These are phyloP conservation scores for Apamea monoglypha DNA, from an alignment of 2,888 invertebrate species.

Conservation along the genomic window DNA sequence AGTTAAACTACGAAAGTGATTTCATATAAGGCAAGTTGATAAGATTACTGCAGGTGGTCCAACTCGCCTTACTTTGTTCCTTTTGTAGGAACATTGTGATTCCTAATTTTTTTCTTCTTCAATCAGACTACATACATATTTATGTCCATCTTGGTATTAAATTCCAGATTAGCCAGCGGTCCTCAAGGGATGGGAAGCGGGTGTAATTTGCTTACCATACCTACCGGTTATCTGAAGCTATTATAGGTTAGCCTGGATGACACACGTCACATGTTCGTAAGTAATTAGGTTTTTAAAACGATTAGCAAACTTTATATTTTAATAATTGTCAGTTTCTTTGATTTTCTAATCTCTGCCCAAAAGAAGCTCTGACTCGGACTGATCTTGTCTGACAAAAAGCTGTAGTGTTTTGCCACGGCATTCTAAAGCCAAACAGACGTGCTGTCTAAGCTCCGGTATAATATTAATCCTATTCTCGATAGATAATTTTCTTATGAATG, in stretches of 20 bases:
- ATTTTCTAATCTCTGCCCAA: neutral
- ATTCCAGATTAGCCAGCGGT: neutral
- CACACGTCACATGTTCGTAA: neutral
- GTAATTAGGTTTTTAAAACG: neutral
- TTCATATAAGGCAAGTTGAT: too few relatives aligned
- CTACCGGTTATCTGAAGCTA: neutral
- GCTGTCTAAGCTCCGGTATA: slow-evolving; percentile 4
- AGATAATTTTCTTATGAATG: slow-evolving; percentile 20
- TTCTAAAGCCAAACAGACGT: slow-evolving; percentile 9
- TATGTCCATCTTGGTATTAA: neutral
- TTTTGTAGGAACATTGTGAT: neutral
- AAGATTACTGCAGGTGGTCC: neutral
- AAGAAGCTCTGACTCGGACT: neutral
- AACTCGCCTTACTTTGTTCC: neutral
- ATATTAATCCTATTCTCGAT: slow-evolving; percentile 12
- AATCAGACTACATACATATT: neutral
- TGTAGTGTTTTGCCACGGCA: neutral
- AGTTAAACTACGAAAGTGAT: neutral
- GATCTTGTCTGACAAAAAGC: neutral
- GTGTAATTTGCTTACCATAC: neutral
- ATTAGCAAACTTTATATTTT: neutral
- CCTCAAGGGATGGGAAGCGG: neutral
- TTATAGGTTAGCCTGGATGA: neutral
- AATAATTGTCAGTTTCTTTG: neutral
- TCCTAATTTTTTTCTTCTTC: neutral